These are phyloP conservation scores for Cantharis rufa DNA, from an alignment of 2,888 invertebrate genomes.

Conservation along the genomic window DNA sequence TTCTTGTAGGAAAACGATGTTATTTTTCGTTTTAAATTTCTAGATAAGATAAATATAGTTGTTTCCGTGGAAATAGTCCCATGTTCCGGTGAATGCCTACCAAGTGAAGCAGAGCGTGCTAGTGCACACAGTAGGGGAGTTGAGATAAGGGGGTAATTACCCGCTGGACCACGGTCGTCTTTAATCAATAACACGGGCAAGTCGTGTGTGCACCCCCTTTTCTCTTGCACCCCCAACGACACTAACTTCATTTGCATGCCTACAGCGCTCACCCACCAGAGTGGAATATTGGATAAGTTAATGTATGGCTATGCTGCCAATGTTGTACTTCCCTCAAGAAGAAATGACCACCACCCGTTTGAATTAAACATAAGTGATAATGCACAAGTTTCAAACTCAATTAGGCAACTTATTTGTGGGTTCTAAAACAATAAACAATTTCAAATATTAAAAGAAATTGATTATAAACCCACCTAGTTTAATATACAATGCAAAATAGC, in stretches of 20 bases:
- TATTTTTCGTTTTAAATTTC: neutral
- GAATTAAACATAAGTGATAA: conserved; percentile 28
- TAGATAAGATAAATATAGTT: conserved; percentile 18
- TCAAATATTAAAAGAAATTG: neutral
- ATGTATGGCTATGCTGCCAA: conserved; percentile 50
- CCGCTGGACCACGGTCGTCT: conserved; percentile 56
- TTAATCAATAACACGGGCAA: conserved; percentile 56
- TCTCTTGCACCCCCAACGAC: conserved; percentile 43
- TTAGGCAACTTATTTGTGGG: conserved; percentile 23
- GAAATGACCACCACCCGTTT: conserved; percentile 38
- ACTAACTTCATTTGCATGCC: conserved; percentile 59
- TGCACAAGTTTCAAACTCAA: conserved; percentile 27
- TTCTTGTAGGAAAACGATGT: neutral
- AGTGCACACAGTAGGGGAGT: conserved; percentile 41
- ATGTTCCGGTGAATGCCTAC: conserved; percentile 28
- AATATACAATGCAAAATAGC: neutral
- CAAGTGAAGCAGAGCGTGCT: conserved; percentile 31
- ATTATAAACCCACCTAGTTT: neutral
- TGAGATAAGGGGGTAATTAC: conserved; percentile 55
- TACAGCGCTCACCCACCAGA: conserved; percentile 52
- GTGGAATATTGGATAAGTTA: conserved; percentile 57
- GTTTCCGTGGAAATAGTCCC: conserved; percentile 26
- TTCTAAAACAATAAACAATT: conserved; percentile 21
- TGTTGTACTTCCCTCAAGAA: conserved; percentile 35
- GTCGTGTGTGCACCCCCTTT: conserved; percentile 38